Conservation (phyloP, 2,888 invertebrate species). For the Ligdia adustata region DNA sequence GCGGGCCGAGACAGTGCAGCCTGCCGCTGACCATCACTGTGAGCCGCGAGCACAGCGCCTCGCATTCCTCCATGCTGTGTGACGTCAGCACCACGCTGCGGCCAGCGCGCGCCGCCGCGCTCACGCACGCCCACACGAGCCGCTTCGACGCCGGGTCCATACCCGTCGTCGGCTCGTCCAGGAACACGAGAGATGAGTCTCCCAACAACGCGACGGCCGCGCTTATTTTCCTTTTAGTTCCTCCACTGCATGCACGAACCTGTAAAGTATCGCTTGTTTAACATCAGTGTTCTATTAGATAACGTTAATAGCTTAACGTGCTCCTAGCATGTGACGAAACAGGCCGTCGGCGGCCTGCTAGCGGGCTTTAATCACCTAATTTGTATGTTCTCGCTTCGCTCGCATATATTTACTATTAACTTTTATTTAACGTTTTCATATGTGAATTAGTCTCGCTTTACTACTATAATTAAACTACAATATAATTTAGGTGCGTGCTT, state of each 20-base stretch:
- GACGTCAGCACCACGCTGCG: conserved; percentile 89
- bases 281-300: too few species aligned
- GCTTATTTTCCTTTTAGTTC: conserved; percentile 90
- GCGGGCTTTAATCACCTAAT: too few species aligned
- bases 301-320: too few species aligned
- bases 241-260: conserved; percentile 87
- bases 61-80: conserved; percentile 91
- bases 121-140: conserved; percentile 90
- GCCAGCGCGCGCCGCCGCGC: conserved; percentile 79
- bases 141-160: conserved; percentile 93
- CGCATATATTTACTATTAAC: too few species aligned
- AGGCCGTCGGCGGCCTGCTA: too few species aligned
- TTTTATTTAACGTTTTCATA: too few species aligned
- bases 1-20: conserved; percentile 88
- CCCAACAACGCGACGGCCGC: conserved; percentile 89
- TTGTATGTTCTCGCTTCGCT: too few species aligned
- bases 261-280: too few species aligned
- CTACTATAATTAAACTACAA: too few species aligned
- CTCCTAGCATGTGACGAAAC: too few species aligned
- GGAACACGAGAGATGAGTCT: conserved; percentile 86
- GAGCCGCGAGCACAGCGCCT: conserved; percentile 90
- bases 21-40: conserved; percentile 91
- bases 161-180: conserved; percentile 88
- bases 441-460: too few species aligned
- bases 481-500: too few species aligned